Base-by-base conservation (phyloP, 2,797 vertebrate species). In the Paguma larvata region DNA sequence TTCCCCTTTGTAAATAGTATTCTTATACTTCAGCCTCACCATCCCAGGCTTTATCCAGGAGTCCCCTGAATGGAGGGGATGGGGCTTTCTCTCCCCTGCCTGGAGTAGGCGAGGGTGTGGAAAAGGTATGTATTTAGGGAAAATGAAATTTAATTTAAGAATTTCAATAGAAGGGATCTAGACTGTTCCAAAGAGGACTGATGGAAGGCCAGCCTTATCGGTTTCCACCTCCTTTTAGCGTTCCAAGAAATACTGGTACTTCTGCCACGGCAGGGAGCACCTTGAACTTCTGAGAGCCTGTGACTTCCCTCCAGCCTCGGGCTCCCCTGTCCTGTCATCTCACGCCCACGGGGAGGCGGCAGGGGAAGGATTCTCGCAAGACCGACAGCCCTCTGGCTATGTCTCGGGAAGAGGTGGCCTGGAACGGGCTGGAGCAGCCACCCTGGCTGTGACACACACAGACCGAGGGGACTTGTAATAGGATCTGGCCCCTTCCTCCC, bases 11-110 rank as follows among this genome's bases (percentile, higher is more conserved):
- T 98, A 86, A 89, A 51, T 96, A 97, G 90, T 94, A 72, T 97
- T 98, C 98, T 96, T 98, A 83, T 98, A 97, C 65, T 88, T 3
- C 63, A 23, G 78, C 65, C 12, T 73, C 34, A 83, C 87, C 83
- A 68, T 85, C 97, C 83, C 87, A 19, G 95, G 90, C 89, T 86
- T 87, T 79, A n/a, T 41, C 1, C 8, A 1, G 72, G 63, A 79
- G 65, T 82, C 80, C 79, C 46, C 44, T 34, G 44, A 72, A 53
- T 59, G 83, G 41, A 59, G 41, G 3, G 77, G 48, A 23, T 25
- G 0, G 53, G 32, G 53, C 16, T 68, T 96, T 21, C 94, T 30
- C 11, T 92, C 89, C 68, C 87, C 97, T 51, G 85, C 89, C 72
- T 12, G 4, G 18, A 59, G 30, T 21, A 85, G 73, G 46, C 67